Conservation (phyloP, 2,797 vertebrate genomes). For the Eulemur mongoz region DNA sequence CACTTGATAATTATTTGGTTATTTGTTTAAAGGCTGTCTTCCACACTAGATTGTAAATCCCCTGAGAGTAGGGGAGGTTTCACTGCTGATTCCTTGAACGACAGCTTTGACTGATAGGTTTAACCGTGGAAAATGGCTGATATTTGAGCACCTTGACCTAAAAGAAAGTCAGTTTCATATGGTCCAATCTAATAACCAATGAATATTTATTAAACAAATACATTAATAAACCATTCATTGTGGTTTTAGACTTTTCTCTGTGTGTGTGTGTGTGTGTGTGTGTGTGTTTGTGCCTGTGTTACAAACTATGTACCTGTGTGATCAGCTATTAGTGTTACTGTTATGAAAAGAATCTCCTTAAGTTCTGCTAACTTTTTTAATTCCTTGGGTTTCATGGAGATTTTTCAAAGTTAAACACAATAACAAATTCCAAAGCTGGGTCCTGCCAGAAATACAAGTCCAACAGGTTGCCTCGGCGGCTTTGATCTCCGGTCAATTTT, state of each 20-base stretch:
- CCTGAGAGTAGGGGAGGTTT: neutral
- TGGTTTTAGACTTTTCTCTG: neutral
- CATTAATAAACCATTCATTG: neutral
- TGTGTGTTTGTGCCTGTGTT: neutral
- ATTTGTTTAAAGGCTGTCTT: neutral
- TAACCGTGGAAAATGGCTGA: neutral
- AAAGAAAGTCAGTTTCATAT: neutral
- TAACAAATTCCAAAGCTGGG: neutral
- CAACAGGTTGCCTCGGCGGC: neutral
- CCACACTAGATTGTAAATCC: neutral
- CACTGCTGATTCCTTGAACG: neutral
- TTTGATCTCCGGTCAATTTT: slow-evolving; percentile 18
- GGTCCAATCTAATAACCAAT: neutral
- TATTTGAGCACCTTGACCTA: neutral
- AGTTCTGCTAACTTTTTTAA: neutral
- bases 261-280: no score
- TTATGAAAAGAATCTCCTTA: neutral
- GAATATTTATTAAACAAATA: neutral
- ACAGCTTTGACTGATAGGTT: neutral
- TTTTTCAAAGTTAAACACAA: neutral
- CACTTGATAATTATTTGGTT: neutral
- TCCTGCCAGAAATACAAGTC: neutral
- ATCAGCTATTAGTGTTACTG: neutral
- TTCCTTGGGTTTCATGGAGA: neutral
- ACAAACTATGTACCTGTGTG: neutral